Conservation (phyloP, 2,888 invertebrate species). For the Nephrotoma guestfalica region DNA sequence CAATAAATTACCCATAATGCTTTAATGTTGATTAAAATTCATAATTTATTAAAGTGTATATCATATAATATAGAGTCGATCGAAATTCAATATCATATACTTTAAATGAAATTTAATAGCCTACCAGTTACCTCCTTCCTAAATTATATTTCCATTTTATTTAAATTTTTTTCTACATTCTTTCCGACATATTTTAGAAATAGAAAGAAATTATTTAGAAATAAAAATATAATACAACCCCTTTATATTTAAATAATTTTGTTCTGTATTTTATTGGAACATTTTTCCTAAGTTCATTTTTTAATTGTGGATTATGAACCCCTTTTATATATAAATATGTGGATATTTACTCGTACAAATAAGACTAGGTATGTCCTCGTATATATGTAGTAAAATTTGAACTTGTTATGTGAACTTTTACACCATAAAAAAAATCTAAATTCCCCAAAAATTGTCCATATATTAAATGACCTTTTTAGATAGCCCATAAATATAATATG, state of each 20-base stretch:
- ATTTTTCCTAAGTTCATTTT: background rate
- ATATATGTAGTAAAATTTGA: background rate
- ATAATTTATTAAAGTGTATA: background rate
- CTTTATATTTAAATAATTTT: background rate
- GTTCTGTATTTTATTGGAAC: background rate
- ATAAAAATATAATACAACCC: background rate
- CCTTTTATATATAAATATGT: background rate
- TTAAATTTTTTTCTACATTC: background rate
- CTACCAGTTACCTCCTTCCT: background rate
- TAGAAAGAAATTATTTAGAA: background rate
- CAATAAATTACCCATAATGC: background rate
- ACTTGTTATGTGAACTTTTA: background rate
- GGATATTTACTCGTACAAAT: background rate
- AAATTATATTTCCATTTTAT: background rate
- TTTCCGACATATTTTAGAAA: background rate
- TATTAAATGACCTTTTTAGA: background rate
- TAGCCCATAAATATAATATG: background rate
- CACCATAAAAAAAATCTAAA: background rate
- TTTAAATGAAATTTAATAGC: background rate
- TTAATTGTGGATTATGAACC: background rate
- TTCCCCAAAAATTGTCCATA: background rate
- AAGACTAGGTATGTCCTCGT: background rate
- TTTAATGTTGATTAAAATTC: background rate
- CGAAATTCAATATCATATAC: background rate
- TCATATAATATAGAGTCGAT: background rate